Conservation (phyloP, 2,888 invertebrate genomes). For the Tinea pellionella region DNA sequence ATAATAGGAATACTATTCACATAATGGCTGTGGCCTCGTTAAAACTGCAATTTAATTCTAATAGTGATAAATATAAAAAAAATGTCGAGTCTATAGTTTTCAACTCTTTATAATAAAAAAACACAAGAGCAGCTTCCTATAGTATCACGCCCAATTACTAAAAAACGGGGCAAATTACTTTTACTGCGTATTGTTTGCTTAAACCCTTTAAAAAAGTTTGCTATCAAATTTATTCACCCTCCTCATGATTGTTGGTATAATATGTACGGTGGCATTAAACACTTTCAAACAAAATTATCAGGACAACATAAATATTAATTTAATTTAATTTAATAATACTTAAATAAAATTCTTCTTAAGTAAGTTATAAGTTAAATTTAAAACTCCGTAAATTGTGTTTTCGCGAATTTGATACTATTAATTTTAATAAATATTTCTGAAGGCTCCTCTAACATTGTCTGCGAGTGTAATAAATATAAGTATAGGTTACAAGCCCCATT, state of each 20-base stretch:
- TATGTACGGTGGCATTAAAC: background rate
- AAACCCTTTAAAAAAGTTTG: conserved; percentile 54
- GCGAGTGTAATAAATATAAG: conserved; percentile 43
- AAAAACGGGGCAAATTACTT: conserved; percentile 26
- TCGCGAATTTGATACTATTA: no score
- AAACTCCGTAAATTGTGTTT: no score
- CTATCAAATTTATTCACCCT: conserved; percentile 64
- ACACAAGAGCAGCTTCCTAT: conserved; percentile 12
- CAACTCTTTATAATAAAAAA: background rate
- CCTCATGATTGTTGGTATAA: conserved; percentile 22
- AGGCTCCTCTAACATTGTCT: background rate
- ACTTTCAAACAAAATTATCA: background rate
- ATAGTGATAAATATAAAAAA: no score
- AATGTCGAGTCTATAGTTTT: background rate
- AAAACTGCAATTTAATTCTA: no score
- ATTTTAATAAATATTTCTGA: no score
- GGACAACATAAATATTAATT: background rate
- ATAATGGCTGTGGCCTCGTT: no score
- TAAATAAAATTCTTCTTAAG: no score
- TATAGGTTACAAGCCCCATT: conserved; percentile 70
- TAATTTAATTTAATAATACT: background rate
- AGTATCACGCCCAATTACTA: conserved; percentile 19
- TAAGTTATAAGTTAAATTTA: no score
- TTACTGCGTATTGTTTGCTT: conserved; percentile 40
- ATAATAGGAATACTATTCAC: no score